Conservation (phyloP, 2,113 vertebrate genomes). For the Sinocyclocheilus anophthalmus region DNA sequence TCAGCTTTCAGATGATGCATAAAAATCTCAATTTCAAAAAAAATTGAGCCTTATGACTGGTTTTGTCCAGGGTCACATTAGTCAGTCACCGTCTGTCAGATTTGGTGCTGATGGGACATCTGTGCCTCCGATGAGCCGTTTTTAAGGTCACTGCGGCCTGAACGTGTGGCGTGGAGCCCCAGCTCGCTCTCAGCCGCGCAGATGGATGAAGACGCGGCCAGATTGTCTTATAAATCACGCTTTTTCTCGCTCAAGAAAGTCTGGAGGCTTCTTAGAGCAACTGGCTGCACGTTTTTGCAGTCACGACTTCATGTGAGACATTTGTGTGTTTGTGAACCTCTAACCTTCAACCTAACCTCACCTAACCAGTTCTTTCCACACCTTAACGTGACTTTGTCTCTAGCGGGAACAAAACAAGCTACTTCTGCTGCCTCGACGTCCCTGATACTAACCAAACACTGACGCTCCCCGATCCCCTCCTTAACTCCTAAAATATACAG, state of each 20-base stretch:
- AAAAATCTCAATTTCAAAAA: no score
- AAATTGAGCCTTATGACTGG: no score
- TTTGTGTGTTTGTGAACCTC: conserved; percentile 51
- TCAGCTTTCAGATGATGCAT: no score
- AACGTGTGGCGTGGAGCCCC: conserved; percentile 61
- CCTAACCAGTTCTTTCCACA: conserved; percentile 70
- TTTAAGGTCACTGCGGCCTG: conserved; percentile 68
- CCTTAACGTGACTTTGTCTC: conserved; percentile 72
- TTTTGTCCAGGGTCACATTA: no score
- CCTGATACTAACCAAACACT: conserved; percentile 63
- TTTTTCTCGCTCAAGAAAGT: conserved; percentile 10
- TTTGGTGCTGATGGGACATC: background rate
- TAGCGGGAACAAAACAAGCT: conserved; percentile 59
- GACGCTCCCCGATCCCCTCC: conserved; percentile 68
- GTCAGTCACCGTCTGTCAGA: no score
- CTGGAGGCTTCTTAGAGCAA: conserved; percentile 47
- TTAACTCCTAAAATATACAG: conserved; percentile 47
- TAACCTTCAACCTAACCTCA: conserved; percentile 71
- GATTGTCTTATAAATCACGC: conserved; percentile 44
- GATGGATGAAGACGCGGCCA: conserved; percentile 65
- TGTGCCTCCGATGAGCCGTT: conserved; percentile 50
- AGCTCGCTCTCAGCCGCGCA: conserved; percentile 56
- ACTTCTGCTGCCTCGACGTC: conserved; percentile 55
- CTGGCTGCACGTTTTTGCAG: background rate
- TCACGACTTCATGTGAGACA: background rate